Base-by-base conservation (phyloP, 92 coral and sea anemone species). In the Desmophyllum pertusum region DNA sequence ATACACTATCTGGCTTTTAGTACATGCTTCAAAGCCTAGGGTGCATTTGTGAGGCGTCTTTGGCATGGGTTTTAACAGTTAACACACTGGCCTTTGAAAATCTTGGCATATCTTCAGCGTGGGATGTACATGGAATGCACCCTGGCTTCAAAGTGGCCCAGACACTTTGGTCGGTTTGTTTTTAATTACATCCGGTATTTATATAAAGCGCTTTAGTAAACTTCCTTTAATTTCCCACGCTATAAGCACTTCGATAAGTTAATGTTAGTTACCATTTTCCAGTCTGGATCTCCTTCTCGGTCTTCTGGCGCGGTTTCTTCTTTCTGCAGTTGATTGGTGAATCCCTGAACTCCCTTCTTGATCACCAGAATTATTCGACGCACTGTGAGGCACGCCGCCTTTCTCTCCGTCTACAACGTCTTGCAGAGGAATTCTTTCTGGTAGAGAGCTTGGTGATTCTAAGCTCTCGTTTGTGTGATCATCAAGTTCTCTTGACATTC, bases 401-500 rank as follows among this genome's bases (percentile, higher is more conserved):
- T 89, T 94, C 68, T 92, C 95, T 10, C 94, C 94, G 72, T 92
- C 90, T 51, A 89, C 91, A 81, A 95, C 65, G 7, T 97, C 98
- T 77, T 97, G 97, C 35, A 95, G 85, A 7, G 92, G 97, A 30
- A 97, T 53, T 27, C 95, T 89, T 39, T 91, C 97, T 65, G 92
- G 90, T 25, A 89, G 36, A 30, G 88, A 83, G 81, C 91, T 95
- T 18, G 95, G 90, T 11, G 93, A 88, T 83, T 93, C 95, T 36
- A 84, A 77, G 84, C 86, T 89, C 75, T 87, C 96, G n/a, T 88
- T 92, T 59, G 75, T 83, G 39, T 86, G 85, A 35, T 97, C 99
- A 7, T 97, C 99, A 50, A 95, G 76, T 52, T 97, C 98, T 80
- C 94, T 90, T 18, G 99, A 97, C 33, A 84, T 78, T 50, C 99